Conservation (phyloP, 92 coral and sea anemone species). For the Plumapathes pennacea region DNA sequence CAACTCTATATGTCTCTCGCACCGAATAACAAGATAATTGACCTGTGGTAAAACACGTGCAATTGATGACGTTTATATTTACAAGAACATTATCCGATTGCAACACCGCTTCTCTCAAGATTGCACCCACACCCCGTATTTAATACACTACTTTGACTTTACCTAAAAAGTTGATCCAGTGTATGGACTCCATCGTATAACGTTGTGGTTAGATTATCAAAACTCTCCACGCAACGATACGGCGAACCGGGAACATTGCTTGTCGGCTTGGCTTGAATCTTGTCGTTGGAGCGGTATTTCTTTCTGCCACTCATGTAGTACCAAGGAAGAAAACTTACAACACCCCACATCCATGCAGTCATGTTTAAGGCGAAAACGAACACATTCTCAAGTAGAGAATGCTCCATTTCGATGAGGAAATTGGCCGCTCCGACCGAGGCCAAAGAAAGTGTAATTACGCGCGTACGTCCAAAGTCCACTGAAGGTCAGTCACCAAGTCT, state of each 20-base stretch:
- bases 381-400: slow-evolving; percentile 79
- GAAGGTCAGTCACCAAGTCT: slow-evolving; percentile 9
- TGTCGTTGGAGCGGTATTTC: slow-evolving; percentile 54
- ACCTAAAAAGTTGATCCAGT: slow-evolving; percentile 96
- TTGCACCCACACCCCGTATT: too few species aligned
- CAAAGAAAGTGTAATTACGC: slow-evolving; percentile 62
- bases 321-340: slow-evolving; percentile 92
- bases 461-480: slow-evolving; percentile 29
- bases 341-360: slow-evolving; percentile 94
- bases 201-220: slow-evolving; percentile 73
- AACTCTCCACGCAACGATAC: slow-evolving; percentile 88
- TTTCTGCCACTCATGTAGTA: slow-evolving; percentile 86
- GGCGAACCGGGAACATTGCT: slow-evolving; percentile 79
- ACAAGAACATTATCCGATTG: too few species aligned
- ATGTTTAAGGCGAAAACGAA: slow-evolving; percentile 85
- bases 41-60: too few species aligned
- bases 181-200: slow-evolving; percentile 84
- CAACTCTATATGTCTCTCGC: too few species aligned
- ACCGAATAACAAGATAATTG: too few species aligned
- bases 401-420: slow-evolving; percentile 53
- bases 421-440: too few species aligned
- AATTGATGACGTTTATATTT: too few species aligned
- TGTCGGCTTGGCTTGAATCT: slow-evolving; percentile 78
- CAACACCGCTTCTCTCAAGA: too few species aligned
- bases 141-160: too few species aligned